Base-by-base conservation (phyloP, 2,797 vertebrate species). In the Pseudopleuronectes americanus region DNA sequence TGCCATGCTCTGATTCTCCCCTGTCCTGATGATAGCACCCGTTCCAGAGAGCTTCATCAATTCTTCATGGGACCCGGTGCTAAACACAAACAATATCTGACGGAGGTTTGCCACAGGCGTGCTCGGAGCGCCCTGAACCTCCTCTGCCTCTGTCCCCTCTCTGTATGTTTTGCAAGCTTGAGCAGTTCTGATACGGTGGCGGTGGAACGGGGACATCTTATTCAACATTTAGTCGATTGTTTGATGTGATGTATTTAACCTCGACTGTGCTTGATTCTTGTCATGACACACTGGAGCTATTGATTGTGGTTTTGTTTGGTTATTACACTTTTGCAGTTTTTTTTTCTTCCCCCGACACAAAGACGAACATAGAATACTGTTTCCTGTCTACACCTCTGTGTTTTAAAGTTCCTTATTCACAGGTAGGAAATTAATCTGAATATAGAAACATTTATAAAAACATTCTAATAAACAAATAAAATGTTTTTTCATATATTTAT, bases 21-120 rank as follows among this genome's bases (percentile, higher is more conserved):
- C 65, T 52, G 43, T 72, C 75, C 76, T 9, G 62, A 72, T 72
- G 87, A 90, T 86, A 76, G 80, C 74, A 36, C 66, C 68, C 51
- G 8, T 79, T 65, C 59, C 81, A 64, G 55, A 77, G 83, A 91
- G 89, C 84, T 86, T 92, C 89, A 93, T 92, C 85, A 92, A 93
- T 93, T 87, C 85, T 93, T 89, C 68, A 92, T 92, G 79, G 54
- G 47, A 60, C 68, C 72, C 55, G 77, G 71, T 6, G 57, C 91
- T 89, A 89, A 92, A 92, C 87, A 89, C 90, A 92, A 93, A 93
- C 92, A 90, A 85, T 84, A 91, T 92, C 74, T 92, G 90, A 92
- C 59, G 67, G 89, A 87, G 90, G 84, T 90, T 92, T 91, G 90
- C 92, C 89, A 74, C 82, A 63, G 91, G 91, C 91, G 48, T 78